phyloP scores from a whole-genome alignment of 1,140 invertebrate genomes.

The Heliconius congener region DNA sequence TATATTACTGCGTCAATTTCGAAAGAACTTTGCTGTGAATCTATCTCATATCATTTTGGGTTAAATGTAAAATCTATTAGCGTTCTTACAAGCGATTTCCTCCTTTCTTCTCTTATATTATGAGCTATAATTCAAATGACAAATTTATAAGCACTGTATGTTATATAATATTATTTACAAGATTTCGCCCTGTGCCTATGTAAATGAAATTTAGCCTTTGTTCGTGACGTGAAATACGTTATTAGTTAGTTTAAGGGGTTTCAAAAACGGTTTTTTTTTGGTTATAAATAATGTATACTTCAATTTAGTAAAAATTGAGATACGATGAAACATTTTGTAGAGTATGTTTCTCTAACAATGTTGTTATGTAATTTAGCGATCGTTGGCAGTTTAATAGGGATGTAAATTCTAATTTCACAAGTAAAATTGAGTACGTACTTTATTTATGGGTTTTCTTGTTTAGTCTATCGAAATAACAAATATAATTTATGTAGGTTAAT shows the following conservation, averaged over 20 bases:
- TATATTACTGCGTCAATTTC: too few species aligned
- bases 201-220: neutral
- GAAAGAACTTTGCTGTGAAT: neutral
- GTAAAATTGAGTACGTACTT: too few species aligned
- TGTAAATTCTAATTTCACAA: too few species aligned
- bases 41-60: neutral
- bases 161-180: neutral
- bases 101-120: neutral
- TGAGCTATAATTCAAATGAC: neutral
- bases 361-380: too few species aligned
- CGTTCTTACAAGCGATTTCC: neutral
- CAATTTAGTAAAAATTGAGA: conserved; percentile 1
- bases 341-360: neutral
- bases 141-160: neutral
- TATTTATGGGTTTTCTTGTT: too few species aligned
- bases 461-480: too few species aligned
- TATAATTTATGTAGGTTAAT: too few species aligned
- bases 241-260: neutral
- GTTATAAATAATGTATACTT: neutral
- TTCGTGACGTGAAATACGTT: conserved; percentile 17
- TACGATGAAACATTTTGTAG: neutral
- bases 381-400: too few species aligned
- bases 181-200: conserved; percentile 2
- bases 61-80: neutral
- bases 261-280: neutral